These are phyloP conservation scores for Siniperca knerii DNA, from an alignment of 2,113 vertebrate genomes.

Conservation along the genomic window DNA sequence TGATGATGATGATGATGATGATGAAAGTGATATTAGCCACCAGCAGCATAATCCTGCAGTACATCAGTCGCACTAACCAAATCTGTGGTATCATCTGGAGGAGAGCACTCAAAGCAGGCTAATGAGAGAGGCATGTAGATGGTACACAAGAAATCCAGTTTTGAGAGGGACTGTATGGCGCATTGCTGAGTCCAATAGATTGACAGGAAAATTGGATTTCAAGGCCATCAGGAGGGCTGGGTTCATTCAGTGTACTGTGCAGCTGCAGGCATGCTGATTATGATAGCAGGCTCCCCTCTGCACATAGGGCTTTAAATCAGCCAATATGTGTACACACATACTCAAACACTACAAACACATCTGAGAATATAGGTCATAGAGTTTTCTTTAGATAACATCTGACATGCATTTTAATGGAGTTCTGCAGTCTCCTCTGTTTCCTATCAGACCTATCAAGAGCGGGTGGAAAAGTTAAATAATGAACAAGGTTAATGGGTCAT, in stretches of 20 bases:
- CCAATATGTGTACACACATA: slow-evolving; percentile 13
- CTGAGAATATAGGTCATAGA: slow-evolving; percentile 56
- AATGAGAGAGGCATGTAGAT: slow-evolving; percentile 19
- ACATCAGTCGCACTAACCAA: slow-evolving; percentile 17
- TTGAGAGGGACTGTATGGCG: not conserved
- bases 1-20: slow-evolving; percentile 26
- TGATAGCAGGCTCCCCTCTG: slow-evolving; percentile 29
- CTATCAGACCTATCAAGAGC: not conserved
- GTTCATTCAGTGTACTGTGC: slow-evolving; percentile 34
- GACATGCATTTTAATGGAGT: slow-evolving; percentile 19
- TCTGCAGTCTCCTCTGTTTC: not conserved
- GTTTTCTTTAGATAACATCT: slow-evolving; percentile 48
- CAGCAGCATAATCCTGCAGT: slow-evolving; percentile 6
- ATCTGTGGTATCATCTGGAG: slow-evolving; percentile 36
- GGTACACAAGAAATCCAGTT: slow-evolving; percentile 14
- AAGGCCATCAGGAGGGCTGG: slow-evolving; percentile 50
- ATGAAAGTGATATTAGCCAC: slow-evolving; percentile 15
- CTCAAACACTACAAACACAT: slow-evolving; percentile 15
- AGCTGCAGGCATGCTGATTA: slow-evolving; percentile 61
- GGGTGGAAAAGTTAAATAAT: slow-evolving; percentile 61
- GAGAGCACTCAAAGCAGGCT: slow-evolving; percentile 3
- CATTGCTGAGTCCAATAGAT: slow-evolving; percentile 38
- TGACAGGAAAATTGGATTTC: slow-evolving; percentile 69
- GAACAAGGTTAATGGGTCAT: slow-evolving; percentile 49
- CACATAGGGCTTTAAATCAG: slow-evolving; percentile 37